Percentiles rank a stretch among this genome's conserved stretches.
These are phyloP conservation scores for Arenicola marina DNA, from an alignment of 2,888 invertebrate genomes.

Conservation along the genomic window DNA sequence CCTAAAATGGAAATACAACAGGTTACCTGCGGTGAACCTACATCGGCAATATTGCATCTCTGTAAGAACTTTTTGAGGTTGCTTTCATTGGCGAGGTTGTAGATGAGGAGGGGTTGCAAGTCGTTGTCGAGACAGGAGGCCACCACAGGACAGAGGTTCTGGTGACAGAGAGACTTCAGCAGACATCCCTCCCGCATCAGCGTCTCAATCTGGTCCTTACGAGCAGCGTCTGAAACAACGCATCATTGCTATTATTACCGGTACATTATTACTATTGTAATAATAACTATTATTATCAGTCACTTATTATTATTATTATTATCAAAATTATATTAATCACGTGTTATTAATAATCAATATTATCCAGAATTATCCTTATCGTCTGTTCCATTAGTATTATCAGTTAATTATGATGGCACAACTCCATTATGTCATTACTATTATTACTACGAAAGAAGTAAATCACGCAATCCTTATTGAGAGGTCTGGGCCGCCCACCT, in stretches of 20 bases:
- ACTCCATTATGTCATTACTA: too few species aligned
- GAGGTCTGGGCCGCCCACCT: conserved; percentile 67
- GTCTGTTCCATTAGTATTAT: too few species aligned
- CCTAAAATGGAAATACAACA: not conserved
- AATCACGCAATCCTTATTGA: too few species aligned
- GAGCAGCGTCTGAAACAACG: conserved; percentile 76
- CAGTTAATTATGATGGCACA: too few species aligned
- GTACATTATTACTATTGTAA: too few species aligned
- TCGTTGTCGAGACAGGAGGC: conserved; percentile 81
- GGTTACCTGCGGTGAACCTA: conserved; percentile 4
- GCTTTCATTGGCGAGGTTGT: conserved; percentile 78
- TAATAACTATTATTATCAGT: too few species aligned
- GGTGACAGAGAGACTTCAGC: conserved; percentile 71
- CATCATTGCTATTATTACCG: too few species aligned
- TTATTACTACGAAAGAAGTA: too few species aligned
- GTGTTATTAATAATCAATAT: too few species aligned
- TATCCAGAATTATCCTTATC: too few species aligned
- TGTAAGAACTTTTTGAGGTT: conserved; percentile 72
- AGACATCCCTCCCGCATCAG: conserved; percentile 74
- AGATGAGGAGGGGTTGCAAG: conserved; percentile 71
- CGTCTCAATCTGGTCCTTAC: conserved; percentile 73
- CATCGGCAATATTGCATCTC: conserved; percentile 36
- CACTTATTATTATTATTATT: too few species aligned
- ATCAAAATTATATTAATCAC: too few species aligned
- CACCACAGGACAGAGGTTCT: conserved; percentile 78